Conservation (phyloP, 2,888 invertebrate species). For the Drosophila prostipennis region DNA sequence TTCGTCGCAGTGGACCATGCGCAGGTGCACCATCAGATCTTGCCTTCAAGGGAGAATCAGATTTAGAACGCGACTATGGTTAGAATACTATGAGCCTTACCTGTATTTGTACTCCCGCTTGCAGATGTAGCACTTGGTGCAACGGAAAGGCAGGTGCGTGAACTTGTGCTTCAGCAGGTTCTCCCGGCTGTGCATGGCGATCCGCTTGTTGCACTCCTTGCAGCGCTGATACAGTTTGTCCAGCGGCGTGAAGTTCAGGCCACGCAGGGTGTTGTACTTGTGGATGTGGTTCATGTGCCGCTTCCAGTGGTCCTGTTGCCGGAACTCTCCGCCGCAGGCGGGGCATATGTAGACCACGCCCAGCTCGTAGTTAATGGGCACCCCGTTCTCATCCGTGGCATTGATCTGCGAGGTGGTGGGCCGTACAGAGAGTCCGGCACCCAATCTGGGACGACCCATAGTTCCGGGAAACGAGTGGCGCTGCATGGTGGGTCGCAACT, state of each 20-base stretch:
- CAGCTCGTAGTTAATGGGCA: slow-evolving; percentile 75
- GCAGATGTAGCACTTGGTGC: slow-evolving; percentile 79
- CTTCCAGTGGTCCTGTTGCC: slow-evolving; percentile 80
- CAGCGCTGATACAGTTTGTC: slow-evolving; percentile 81
- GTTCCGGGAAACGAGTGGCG: slow-evolving; percentile 44
- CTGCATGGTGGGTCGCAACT: slow-evolving; percentile 41
- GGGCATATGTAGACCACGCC: slow-evolving; percentile 82
- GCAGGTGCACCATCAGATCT: slow-evolving; percentile 80
- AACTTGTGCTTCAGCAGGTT: slow-evolving; percentile 81
- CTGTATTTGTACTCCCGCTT: slow-evolving; percentile 79
- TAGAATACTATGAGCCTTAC: neutral
- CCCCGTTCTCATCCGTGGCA: slow-evolving; percentile 68
- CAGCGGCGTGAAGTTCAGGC: slow-evolving; percentile 77
- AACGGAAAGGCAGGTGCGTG: slow-evolving; percentile 80
- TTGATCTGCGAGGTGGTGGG: slow-evolving; percentile 71
- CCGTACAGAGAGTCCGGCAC: slow-evolving; percentile 10
- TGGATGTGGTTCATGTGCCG: slow-evolving; percentile 78
- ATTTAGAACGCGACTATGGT: neutral
- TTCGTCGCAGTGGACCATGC: slow-evolving; percentile 78
- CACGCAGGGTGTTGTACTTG: slow-evolving; percentile 76
- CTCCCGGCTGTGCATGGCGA: slow-evolving; percentile 81
- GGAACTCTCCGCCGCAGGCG: slow-evolving; percentile 75
- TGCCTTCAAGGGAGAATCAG: slow-evolving; percentile 50
- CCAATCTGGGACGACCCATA: slow-evolving; percentile 1
- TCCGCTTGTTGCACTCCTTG: slow-evolving; percentile 78